Evolutionary conservation across 2,888 invertebrate genomes (phyloP).

Genomic region (Drosophila macrospina): DNA sequence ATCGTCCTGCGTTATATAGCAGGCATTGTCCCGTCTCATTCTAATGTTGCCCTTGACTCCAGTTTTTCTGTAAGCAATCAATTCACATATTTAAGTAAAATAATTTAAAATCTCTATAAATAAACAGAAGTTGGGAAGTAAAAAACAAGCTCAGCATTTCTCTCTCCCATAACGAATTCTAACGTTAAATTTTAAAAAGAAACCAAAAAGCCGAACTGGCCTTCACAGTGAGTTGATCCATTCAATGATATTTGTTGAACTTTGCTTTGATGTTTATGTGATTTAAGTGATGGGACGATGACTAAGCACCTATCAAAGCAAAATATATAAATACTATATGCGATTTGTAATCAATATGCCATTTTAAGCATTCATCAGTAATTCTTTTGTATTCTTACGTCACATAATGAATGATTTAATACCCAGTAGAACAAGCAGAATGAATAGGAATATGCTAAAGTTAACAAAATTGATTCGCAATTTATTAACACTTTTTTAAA

Average conservation of each 20-base stretch:
- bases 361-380: not conserved
- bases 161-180: not conserved
- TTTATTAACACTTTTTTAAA: too few species aligned
- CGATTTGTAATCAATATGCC: slow-evolving; percentile 8
- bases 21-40: slow-evolving; percentile 91
- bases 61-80: slow-evolving; percentile 86
- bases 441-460: too few species aligned
- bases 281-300: slow-evolving; percentile 35
- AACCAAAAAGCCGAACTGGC: slow-evolving; percentile 12
- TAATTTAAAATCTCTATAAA: not conserved
- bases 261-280: slow-evolving; percentile 10
- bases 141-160: slow-evolving; percentile 12
- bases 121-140: not conserved
- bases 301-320: slow-evolving; percentile 24
- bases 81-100: not conserved
- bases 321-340: slow-evolving; percentile 13
- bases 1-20: slow-evolving; percentile 93
- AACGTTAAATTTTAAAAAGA: slow-evolving; percentile 1
- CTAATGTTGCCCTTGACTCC: slow-evolving; percentile 89
- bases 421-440: too few species aligned
- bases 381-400: too few species aligned
- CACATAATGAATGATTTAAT: too few species aligned
- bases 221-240: slow-evolving; percentile 33
- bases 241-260: slow-evolving; percentile 22
- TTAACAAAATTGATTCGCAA: too few species aligned